A percentile compares a stretch with the other conserved stretches of the same genome.
Evolutionary conservation across 2,888 invertebrate genomes (phyloP).

Genomic region (Leptopilina syphax): DNA sequence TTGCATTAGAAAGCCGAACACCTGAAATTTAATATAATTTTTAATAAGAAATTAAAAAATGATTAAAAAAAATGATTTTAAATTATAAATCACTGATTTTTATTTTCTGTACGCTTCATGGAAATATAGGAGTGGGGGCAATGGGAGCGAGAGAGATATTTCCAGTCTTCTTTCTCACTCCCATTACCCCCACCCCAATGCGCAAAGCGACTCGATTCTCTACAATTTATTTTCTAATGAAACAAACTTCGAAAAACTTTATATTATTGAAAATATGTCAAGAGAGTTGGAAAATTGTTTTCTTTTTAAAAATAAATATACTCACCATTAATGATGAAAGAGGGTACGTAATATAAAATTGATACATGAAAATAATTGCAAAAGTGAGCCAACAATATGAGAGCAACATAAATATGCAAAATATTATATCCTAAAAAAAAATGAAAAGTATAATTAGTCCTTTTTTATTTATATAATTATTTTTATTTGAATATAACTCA

Average conservation of each 20-base stretch:
- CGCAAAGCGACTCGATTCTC: too few species aligned
- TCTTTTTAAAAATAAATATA: background rate
- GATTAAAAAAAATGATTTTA: background rate
- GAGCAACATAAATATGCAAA: conserved; percentile 5
- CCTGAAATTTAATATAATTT: background rate
- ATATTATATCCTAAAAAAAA: conserved; percentile 1
- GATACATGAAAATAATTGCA: background rate
- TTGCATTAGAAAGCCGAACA: conserved; percentile 1
- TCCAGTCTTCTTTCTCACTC: too few species aligned
- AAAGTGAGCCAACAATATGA: background rate
- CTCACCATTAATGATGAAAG: conserved; percentile 6
- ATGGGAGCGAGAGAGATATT: too few species aligned
- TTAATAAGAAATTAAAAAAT: background rate
- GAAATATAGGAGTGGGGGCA: too few species aligned
- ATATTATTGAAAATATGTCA: too few species aligned
- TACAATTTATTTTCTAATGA: too few species aligned
- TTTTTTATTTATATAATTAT: background rate
- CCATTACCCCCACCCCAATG: too few species aligned
- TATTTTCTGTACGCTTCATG: too few species aligned
- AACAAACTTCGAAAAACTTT: too few species aligned
- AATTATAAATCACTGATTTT: too few species aligned
- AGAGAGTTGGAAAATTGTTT: too few species aligned
- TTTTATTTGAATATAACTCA: background rate
- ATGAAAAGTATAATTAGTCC: background rate
- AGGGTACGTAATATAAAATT: background rate